Evolutionary conservation across 2,797 vertebrate genomes (phyloP), one percentile per base, ranked within the genome.

Genomic region (Rousettus madagascariensis): DNA sequence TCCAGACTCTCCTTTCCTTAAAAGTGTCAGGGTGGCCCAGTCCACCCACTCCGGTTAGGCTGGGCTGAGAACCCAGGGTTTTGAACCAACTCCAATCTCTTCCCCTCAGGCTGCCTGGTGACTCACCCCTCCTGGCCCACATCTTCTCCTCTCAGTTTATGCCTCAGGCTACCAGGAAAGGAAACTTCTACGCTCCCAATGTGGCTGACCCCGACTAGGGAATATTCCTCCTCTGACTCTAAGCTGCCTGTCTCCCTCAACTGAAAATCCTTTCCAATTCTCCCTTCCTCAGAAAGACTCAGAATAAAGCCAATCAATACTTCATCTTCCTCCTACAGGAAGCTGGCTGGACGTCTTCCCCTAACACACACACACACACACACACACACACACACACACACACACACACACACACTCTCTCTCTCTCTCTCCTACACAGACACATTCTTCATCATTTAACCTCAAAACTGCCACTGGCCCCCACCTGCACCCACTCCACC

Each of bases 231-330:
- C 24, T 84, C 28, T 71, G 83, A 86, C 59, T 71, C 33, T n/a
- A 90, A 49, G 57, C 22, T 26, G 36, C 43, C 68, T 43, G 10
- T 26, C 15, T 71, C 46, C 65, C 63, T 74, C 33, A 79, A 51
- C 11, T 22, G 26, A 83, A 57, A 55, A 8, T 61, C 46, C 38
- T 87, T 86, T 41, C 63, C 26, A 61, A 72, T 28, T 46, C 20
- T 49, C n/a, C 86, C n/a, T 75, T 79, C 80, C 74, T 87, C 80
- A 86, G 69, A 63, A 72, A 97, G 55, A 51, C 19, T 83, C 72
- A 33, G 88, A 79, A 38, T 69, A 86, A 82, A 80, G 30, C 41
- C 69, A 51, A 19, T 43, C 86, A 86, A 38, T n/a, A 74, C 30
- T 51, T 53, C 51, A 51, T 66, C 71, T 88, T 91, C 28, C 43